Base-by-base conservation (phyloP, 2,797 vertebrate genomes). In the Bucorvus abyssinicus region DNA sequence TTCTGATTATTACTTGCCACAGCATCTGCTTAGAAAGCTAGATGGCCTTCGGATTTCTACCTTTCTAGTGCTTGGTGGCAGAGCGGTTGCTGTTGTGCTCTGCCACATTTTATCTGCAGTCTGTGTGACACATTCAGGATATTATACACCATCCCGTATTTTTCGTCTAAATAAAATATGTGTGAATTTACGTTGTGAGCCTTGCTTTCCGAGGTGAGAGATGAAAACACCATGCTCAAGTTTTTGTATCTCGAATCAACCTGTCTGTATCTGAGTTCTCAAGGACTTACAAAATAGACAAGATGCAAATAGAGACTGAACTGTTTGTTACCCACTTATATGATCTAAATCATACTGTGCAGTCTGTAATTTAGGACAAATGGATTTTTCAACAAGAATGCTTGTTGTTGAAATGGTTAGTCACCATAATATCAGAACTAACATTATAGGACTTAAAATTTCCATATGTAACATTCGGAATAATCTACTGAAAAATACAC, bases 401-500 rank as follows among this genome's bases (percentile, higher is more conserved):
- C 78, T 96, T 92, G 92, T 95, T 97, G 93, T 94, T 87, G 82
- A 93, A 97, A 77, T 93, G 52, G 40, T 84, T 97, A 92, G 38
- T 92, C 82, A 91, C 85, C 65, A 16, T 78, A 92, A 76, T 68
- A 78, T 75, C 89, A 92, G 55, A 97, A 92, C 78, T 97, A 96
- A 97, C 92, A 63, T 94, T 93, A 76, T 52, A 96, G 89, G 55
- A 83, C 83, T 96, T 97, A 75, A 95, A 97, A 94, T 76, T 86
- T 64, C 75, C 74, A 15, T 84, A 42, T 87, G 70, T 97, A 97
- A 96, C 53, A 65, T 94, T 97, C 97, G 85, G 77, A 96, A 94
- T 97, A 95, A 97, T 94, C 61, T 94, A 95, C 95, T 97, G 93
- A 93, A 96, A 95, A 89, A 82, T 81, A 63, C 85, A 81, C 64